Base-by-base conservation (phyloP, 2,113 vertebrate genomes). In the Orycteropus afer region DNA sequence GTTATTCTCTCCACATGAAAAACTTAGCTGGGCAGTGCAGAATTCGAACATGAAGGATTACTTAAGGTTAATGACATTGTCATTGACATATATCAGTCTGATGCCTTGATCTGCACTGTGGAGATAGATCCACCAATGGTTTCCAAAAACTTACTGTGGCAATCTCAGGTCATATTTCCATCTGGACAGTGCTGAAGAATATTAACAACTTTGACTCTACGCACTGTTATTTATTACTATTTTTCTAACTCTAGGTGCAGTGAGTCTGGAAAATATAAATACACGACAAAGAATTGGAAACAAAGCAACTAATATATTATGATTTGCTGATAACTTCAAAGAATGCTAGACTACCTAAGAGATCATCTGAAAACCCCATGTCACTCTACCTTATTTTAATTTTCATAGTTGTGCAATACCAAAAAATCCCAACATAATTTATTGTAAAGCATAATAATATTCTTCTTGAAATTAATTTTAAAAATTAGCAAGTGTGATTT, bases 251-350 rank as follows among this genome's bases (percentile, higher is more conserved):
- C 32, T 87, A 40, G 25, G n/a, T 88, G 12, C 1, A 49, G 15
- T 85, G 32, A 65, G 11, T 27, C n/a, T 89, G 71, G 13, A 77
- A 88, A n/a, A 73, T 67, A 20, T 73, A 53, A 55, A 77, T 32
- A 63, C 59, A 69, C 53, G 34, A 7, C 81, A 91, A 79, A 57
- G 3, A 67, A 79, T 55, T 67, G 10, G 51, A 67, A 74, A 23
- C 49, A 13, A 81, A 91, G 4, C 45, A 95, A 94, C 15, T 61
- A 65, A 37, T 63, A 71, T 85, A 49, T 79, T 95, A 10, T 86
- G 63, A 47, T 77, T 81, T 61, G 40, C 34, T 79, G 40, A 61
- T 34, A 86, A 13, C 15, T 93, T 76, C 5, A 65, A 65, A 57
- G 29, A 84, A 86, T 88, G 32, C 61, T 22, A 37, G 45, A 73